These are phyloP conservation scores for Eucera pruinosa DNA, from an alignment of 2,888 invertebrate genomes.

Conservation along the genomic window DNA sequence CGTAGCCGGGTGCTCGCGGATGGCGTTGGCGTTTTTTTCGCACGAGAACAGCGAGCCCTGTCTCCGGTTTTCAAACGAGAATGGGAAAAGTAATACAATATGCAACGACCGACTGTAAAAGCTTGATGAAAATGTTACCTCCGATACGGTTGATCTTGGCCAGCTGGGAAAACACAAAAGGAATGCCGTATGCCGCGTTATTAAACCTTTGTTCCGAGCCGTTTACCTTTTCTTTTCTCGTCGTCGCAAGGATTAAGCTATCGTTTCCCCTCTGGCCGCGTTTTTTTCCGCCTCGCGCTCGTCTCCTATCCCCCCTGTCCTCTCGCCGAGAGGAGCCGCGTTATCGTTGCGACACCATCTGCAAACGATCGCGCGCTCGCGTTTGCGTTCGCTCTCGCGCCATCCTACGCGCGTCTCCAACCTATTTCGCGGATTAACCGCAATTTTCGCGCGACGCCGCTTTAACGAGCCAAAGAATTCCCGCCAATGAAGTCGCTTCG, in stretches of 20 bases:
- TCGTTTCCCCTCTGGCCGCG: conserved; percentile 14
- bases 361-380: neutral
- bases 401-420: neutral
- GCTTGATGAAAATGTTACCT: conserved; percentile 60
- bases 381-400: too few relatives aligned
- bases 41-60: neutral
- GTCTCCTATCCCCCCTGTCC: neutral
- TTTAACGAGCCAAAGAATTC: conserved; percentile 51
- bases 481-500: conserved; percentile 20
- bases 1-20: neutral
- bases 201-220: conserved; percentile 64
- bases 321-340: too few relatives aligned
- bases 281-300: neutral
- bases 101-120: conserved; percentile 52
- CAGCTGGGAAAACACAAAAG: conserved; percentile 46
- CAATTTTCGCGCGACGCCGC: conserved; percentile 28
- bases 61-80: conserved; percentile 21
- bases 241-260: conserved; percentile 45
- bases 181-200: conserved; percentile 56
- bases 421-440: conserved; percentile 47
- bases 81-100: conserved; percentile 38
- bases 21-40: neutral
- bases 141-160: conserved; percentile 37
- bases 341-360: too few relatives aligned
- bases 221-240: conserved; percentile 43